These are phyloP conservation scores for Crocallis elinguaria DNA, from an alignment of 2,888 invertebrate species.

Conservation along the genomic window DNA sequence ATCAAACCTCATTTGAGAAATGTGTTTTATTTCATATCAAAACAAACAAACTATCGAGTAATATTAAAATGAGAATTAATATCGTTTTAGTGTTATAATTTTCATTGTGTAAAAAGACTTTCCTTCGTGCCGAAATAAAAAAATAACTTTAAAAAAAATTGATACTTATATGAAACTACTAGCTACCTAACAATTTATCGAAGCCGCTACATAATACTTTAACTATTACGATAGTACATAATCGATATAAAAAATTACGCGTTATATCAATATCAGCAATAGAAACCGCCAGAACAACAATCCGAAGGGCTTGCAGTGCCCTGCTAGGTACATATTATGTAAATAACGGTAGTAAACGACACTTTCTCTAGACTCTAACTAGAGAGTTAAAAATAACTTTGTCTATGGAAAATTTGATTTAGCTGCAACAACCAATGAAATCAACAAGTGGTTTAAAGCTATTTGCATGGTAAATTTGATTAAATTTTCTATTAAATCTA, in stretches of 20 bases:
- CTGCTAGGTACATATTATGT: conserved; percentile 24
- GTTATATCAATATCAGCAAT: conserved; percentile 20
- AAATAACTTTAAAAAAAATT: too few relatives aligned
- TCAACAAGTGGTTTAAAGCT: conserved; percentile 9
- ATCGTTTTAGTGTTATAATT: too few relatives aligned
- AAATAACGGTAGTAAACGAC: conserved; percentile 29
- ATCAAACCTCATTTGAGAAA: too few relatives aligned
- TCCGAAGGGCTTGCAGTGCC: conserved; percentile 31
- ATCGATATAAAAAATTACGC: not conserved
- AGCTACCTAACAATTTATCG: too few relatives aligned
- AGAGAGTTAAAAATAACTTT: conserved; percentile 29
- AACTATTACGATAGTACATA: not conserved
- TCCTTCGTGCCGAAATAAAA: too few relatives aligned
- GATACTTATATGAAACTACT: too few relatives aligned
- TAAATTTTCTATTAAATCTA: not conserved
- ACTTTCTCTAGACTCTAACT: conserved; percentile 38
- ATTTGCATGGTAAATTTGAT: conserved; percentile 11
- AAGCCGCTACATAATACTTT: too few relatives aligned
- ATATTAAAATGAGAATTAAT: too few relatives aligned
- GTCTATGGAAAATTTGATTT: conserved; percentile 19
- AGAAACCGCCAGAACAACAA: conserved; percentile 24
- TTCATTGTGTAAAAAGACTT: too few relatives aligned
- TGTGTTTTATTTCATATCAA: too few relatives aligned
- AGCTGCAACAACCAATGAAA: not conserved
- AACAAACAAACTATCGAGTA: too few relatives aligned